Conservation (phyloP, 2,113 vertebrate species). For the Dasypus novemcinctus region DNA sequence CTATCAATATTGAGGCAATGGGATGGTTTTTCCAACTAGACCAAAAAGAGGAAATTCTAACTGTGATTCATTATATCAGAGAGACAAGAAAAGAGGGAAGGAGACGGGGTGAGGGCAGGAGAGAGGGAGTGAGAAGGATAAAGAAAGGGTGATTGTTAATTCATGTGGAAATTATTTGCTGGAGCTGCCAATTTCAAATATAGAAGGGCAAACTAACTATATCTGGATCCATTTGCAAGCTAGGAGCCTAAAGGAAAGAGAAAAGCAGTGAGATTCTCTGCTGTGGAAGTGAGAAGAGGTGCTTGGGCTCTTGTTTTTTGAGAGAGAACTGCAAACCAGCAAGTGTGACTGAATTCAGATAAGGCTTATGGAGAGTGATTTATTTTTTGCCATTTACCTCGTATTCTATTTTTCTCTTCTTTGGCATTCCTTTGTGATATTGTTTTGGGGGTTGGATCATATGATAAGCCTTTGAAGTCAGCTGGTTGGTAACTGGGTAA, state of each 20-base stretch:
- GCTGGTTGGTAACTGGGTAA: not conserved
- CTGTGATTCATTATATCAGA: constrained; percentile 33
- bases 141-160: constrained; percentile 27
- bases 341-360: not conserved
- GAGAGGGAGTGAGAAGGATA: not conserved
- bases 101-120: not conserved
- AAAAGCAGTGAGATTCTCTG: not conserved
- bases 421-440: not conserved
- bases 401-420: not conserved
- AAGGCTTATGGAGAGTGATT: not conserved
- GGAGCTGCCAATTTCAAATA: constrained; percentile 29
- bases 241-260: not conserved
- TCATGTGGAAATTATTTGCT: constrained; percentile 42
- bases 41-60: constrained; percentile 58
- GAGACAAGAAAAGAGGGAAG: not conserved
- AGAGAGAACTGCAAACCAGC: not conserved
- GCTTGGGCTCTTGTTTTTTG: not conserved
- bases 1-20: constrained; percentile 38
- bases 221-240: constrained; percentile 33
- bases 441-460: not conserved
- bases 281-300: not conserved
- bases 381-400: not conserved
- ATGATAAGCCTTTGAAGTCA: not conserved
- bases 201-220: constrained; percentile 17
- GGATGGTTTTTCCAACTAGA: constrained; percentile 62